Evolutionary conservation across 2,888 invertebrate species (phyloP).

Genomic region (Agrilus cyanescens): DNA sequence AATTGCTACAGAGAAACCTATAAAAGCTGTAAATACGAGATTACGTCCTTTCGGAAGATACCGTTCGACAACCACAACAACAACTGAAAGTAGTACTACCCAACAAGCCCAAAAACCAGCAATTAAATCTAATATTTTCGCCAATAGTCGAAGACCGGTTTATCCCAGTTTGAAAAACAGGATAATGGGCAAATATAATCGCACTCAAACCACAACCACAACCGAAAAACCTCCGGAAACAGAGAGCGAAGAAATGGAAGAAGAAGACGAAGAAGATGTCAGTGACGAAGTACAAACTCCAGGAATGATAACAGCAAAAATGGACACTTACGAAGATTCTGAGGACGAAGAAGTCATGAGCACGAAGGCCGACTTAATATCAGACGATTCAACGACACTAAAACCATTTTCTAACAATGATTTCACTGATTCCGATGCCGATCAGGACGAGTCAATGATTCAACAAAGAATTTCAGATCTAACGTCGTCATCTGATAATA

Average conservation of each 20-base stretch:
- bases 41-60: conserved; percentile 28
- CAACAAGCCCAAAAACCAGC: conserved; percentile 26
- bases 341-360: conserved; percentile 5
- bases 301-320: conserved; percentile 30
- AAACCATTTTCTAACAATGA: conserved; percentile 6
- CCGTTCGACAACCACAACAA: conserved; percentile 26
- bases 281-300: conserved; percentile 26
- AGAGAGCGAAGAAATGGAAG: conserved; percentile 33
- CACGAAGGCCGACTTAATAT: conserved; percentile 6
- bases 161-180: conserved; percentile 24
- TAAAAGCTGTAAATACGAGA: conserved; percentile 26
- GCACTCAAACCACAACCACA: conserved; percentile 12
- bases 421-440: conserved; percentile 25
- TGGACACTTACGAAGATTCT: conserved; percentile 10
- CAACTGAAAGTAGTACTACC: conserved; percentile 18
- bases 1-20: conserved; percentile 23
- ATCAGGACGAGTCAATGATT: conserved; percentile 37
- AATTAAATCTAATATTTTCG: conserved; percentile 32
- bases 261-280: conserved; percentile 26
- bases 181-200: conserved; percentile 24
- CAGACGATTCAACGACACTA: conserved; percentile 24
- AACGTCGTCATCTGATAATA: conserved; percentile 59
- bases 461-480: conserved; percentile 61
- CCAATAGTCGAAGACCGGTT: conserved; percentile 26
- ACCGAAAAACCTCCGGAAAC: conserved; percentile 25